These are phyloP conservation scores for Mareca penelope DNA, from an alignment of 2,797 vertebrate genomes.

Conservation along the genomic window DNA sequence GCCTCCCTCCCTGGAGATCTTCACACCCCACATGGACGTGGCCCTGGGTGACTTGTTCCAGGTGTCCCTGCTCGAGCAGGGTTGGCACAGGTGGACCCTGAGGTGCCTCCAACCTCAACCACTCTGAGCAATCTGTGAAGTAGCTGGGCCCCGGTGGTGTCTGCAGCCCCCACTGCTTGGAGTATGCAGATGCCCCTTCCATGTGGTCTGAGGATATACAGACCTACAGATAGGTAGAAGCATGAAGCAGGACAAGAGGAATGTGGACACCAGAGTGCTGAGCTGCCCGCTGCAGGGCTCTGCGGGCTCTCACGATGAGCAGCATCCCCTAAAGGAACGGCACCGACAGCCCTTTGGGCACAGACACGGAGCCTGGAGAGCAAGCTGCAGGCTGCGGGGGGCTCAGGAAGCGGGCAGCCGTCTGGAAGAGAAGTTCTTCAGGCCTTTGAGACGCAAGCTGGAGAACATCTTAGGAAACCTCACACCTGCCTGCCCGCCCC, in stretches of 20 bases:
- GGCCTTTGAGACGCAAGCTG: background rate
- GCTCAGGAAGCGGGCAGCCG: background rate
- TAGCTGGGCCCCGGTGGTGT: background rate
- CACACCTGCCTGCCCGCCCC: fast-evolving
- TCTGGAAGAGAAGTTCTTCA: background rate
- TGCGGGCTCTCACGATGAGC: background rate
- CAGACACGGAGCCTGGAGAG: background rate
- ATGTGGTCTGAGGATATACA: background rate
- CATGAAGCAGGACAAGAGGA: background rate
- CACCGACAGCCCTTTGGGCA: no score
- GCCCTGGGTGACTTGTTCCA: no score
- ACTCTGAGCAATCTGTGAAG: background rate
- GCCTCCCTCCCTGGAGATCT: no score
- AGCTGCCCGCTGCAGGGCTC: background rate
- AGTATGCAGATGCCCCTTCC: background rate
- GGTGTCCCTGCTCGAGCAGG: no score
- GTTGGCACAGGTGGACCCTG: no score
- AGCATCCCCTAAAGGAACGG: fast-evolving
- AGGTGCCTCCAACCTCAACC: no score
- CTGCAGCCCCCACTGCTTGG: background rate
- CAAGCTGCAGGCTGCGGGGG: background rate
- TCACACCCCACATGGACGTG: no score
- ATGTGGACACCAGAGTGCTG: fast-evolving
- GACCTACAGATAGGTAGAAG: background rate
- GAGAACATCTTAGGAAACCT: background rate